phyloP scores from a whole-genome alignment of 2,113 vertebrate genomes.

The Nesogale talazaci region DNA sequence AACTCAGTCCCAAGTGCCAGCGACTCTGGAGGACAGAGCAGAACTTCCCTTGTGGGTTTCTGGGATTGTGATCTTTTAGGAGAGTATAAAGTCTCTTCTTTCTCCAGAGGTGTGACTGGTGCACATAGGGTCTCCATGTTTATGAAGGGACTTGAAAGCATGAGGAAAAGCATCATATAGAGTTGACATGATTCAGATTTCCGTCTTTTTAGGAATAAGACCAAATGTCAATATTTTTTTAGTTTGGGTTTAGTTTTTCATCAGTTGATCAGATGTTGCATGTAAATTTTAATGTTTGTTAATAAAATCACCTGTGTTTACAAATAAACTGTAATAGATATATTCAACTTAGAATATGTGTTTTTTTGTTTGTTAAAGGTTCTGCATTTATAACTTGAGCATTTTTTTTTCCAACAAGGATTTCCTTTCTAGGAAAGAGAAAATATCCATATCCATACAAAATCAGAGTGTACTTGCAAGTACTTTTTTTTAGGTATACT shows the following conservation, averaged over 20 bases:
- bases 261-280: neutral
- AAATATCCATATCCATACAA: neutral
- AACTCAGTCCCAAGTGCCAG: no score
- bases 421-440: neutral
- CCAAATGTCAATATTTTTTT: neutral
- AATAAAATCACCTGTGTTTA: neutral
- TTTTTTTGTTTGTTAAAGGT: neutral
- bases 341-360: neutral
- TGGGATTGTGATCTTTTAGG: no score
- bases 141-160: no score
- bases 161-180: no score
- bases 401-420: neutral
- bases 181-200: neutral
- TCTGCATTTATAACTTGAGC: neutral
- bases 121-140: no score
- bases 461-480: neutral
- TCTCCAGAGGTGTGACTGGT: no score
- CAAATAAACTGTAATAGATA: neutral
- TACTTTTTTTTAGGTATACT: neutral
- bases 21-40: no score
- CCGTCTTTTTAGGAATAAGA: neutral
- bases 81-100: no score
- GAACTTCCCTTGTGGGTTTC: no score
- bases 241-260: neutral
- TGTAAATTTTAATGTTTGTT: neutral